phyloP scores from a whole-genome alignment of 1,140 invertebrate species.

The Meloidogyne floridensis region DNA sequence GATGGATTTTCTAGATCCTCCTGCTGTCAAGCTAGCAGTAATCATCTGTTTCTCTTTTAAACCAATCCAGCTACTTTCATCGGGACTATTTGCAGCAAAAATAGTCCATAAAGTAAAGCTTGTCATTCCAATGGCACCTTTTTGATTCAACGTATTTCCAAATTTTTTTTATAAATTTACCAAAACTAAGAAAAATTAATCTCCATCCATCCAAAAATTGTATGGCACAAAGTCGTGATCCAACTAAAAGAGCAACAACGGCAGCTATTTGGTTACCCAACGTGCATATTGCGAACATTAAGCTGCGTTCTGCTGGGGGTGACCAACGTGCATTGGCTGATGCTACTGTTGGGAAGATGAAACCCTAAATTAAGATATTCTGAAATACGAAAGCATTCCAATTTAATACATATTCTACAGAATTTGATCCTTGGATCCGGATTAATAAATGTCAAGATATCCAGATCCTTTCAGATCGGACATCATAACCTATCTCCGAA shows the following conservation, averaged over 20 bases:
- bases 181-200: slow-evolving; percentile 46
- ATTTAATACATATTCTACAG: too few species aligned
- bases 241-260: slow-evolving; percentile 33
- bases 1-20: background rate
- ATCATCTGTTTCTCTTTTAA: slow-evolving; percentile 24
- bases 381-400: too few species aligned
- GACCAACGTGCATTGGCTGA: slow-evolving; percentile 34
- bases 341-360: slow-evolving; percentile 41
- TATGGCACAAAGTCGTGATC: slow-evolving; percentile 41
- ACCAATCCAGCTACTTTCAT: slow-evolving; percentile 40
- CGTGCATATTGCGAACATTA: slow-evolving; percentile 42
- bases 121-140: slow-evolving; percentile 35
- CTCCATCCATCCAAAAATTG: slow-evolving; percentile 49
- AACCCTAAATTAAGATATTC: slow-evolving; percentile 11
- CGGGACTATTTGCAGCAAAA: slow-evolving; percentile 37
- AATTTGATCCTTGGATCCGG: too few species aligned
- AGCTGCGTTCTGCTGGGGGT: slow-evolving; percentile 36
- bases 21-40: background rate
- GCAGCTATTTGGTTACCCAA: slow-evolving; percentile 48
- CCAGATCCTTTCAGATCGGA: too few species aligned
- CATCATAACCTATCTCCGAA: too few species aligned
- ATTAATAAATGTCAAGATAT: too few species aligned
- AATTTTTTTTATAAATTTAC: slow-evolving; percentile 9
- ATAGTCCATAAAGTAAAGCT: slow-evolving; percentile 22
- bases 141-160: background rate